Evolutionary conservation across 2,888 invertebrate species (phyloP), one percentile per base, ranked within the genome.

Genomic region (Cerastoderma edule): DNA sequence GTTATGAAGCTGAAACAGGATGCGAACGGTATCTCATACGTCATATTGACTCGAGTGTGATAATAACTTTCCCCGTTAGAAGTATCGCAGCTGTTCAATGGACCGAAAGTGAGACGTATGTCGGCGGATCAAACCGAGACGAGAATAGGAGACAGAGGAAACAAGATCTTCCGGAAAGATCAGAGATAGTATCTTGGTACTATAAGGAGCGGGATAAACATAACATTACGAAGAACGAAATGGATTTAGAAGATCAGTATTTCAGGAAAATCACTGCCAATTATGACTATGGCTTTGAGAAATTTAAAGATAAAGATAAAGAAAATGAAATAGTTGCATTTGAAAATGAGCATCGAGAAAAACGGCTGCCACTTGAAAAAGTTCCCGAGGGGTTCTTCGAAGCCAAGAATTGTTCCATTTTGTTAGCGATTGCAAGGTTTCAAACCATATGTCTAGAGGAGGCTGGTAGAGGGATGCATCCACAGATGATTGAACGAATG

Each of bases 391-490:
- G 82, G 10, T 56, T 72, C 33, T 13, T 79, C 4, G 82, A 79
- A 56, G 82, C 82, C 1, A 72, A 72, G 33, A 35, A 73, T 24
- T 67, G 69, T 27, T 71, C 80, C 5, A 54, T 82, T 22, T 27
- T 82, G 10, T 44, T 82, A 27, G 60, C 76, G 5, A 19, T 67
- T 13, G 67, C 46, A 32, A 2, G 28, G 2, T 77, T 72, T 33
- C 57, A 60, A 22, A 79, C 82, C 2, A 68, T 82, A 10, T 46
- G 57, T 39, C 57, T 75, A 6, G 78, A 81, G 63, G 81, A 81
- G 24, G 69, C 72, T 1, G 82, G 75, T 16, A 68, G 65, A 35
- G 78, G 82, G 6, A 82, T 82, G 82, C 82, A 82, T 56, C 78
- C 78, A 0, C 82, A 82, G 50, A 72, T 82, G 65, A 60, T 77